Base-by-base conservation (phyloP, 2,888 invertebrate genomes). In the Atrina japonica region DNA sequence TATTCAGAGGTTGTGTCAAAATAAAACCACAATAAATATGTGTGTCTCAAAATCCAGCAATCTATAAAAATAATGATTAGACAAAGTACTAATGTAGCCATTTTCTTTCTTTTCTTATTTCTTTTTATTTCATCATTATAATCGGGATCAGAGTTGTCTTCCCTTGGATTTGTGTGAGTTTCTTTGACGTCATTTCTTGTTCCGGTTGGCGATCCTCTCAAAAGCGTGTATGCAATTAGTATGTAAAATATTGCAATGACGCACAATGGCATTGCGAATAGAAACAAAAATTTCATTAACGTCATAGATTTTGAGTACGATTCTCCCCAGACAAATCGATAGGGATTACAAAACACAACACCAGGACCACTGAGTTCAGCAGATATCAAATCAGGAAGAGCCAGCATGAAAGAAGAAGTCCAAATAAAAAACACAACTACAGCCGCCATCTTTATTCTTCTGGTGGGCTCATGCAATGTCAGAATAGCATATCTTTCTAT, bases 1-100 rank as follows among this genome's bases (percentile, higher is more conserved):
- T 67, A 86, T 18, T 56, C 49, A 0, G 73, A 69, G 1, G 81
- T 77, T 7, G 35, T 35, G 59, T 78, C 76, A 69, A 81, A 85
- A 76, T 83, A 65, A 70, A 64, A 86, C 86, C 86, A 86, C 27
- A 87, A 69, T 35, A 81, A 56, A 76, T 77, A 86, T 40, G 83
- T 70, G 60, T 86, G 83, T 14, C 84, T 73, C 0, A 85, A 86
- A 11, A 84, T 69, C 86, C 86, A 87, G 61, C 85, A 85, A 40
- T 85, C 40, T 63, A 81, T 68, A 73, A 87, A 87, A 3, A 80
- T 71, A 9, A 78, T 50, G 29, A 86, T 81, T 29, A 86, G 81
- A 11, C 73, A 73, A 27, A 86, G 70, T 6, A 86, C 84, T 2
- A 85, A 70, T 16, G 75, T 63, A 2, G 77, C 77, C 29, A 82